Evolutionary conservation across 2,888 invertebrate genomes (phyloP), one percentile per base, ranked within the genome.

Genomic region (Trichacis sp.): DNA sequence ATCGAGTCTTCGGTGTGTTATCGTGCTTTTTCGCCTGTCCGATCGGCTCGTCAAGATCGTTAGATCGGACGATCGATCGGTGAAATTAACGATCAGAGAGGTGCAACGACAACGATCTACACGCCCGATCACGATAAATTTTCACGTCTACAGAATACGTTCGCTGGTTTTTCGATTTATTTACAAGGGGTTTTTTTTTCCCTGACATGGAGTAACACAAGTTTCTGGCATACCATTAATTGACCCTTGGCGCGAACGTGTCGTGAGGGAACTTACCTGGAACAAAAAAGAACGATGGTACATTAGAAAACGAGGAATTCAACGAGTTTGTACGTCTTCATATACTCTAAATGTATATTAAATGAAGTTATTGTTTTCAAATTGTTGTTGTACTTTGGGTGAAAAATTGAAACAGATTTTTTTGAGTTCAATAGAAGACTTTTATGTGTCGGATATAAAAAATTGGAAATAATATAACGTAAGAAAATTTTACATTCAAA

Each of bases 51-150:
- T 65, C 68, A 72, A 68, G 76, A 71, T 71, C 72, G 71, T 70
- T 68, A 73, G 73, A 71, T 74, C 73, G 77, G 77, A 73, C 76
- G 73, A 71, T 72, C 68, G 77, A 75, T 77, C 73, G 71, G 71
- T 66, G 71, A 76, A 77, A 78, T 77, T 74, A 78, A 75, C 72
- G 74, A 77, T 74, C 73, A 70, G 70, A 70, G 62, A 72, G 73
- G 64, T 69, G 69, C 71, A 66, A 60, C 66, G 54, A 40, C 61
- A 49, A 50, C 54, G n/a, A 43, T 45, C 58, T 40, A 40, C 20
- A 48, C 54, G 43, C 40, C 46, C n/a, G 59, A 60, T 56, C 60
- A 40, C 56, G 57, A 56, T 54, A 56, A 59, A 55, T 63, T 63
- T 60, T 59, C 63, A 50, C 56, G 63, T 50, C 60, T 50, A 50